Conservation (phyloP, 2,888 invertebrate species). For the Tineola bisselliella region DNA sequence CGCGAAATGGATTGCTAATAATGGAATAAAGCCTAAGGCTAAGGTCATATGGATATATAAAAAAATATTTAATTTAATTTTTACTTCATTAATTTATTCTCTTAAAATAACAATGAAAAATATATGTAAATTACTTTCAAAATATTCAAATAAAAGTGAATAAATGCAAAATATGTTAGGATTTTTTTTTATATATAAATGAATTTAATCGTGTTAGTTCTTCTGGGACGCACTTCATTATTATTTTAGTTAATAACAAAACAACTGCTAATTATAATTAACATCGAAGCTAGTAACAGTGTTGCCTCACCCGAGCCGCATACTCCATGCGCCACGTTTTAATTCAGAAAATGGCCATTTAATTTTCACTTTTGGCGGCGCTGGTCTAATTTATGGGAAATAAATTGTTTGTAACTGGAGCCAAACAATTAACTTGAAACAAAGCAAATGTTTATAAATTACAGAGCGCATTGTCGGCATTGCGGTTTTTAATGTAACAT, state of each 20-base stretch:
- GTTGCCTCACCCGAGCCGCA: background rate
- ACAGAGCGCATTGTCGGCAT: slow-evolving; percentile 1
- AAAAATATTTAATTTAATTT: no score
- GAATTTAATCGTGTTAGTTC: no score
- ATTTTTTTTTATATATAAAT: no score
- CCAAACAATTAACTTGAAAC: slow-evolving; percentile 13
- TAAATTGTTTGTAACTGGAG: slow-evolving; percentile 12
- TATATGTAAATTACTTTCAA: no score
- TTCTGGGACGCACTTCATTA: no score
- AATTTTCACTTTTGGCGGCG: slow-evolving; percentile 12
- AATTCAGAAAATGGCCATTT: slow-evolving; percentile 9
- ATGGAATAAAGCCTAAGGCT: background rate
- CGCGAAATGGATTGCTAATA: background rate
- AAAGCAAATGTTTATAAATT: slow-evolving; percentile 10
- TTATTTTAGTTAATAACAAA: no score
- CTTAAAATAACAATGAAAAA: no score
- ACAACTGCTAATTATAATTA: background rate
- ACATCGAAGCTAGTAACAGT: background rate
- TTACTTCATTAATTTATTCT: no score
- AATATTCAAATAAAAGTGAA: no score
- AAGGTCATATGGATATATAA: background rate
- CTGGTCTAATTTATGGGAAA: slow-evolving; percentile 10
- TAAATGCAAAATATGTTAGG: no score
- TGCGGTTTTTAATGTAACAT: background rate
- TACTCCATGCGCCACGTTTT: slow-evolving; percentile 2